These are phyloP conservation scores for Ceyx margarethae DNA, from an alignment of 2,113 vertebrate genomes.

Conservation along the genomic window DNA sequence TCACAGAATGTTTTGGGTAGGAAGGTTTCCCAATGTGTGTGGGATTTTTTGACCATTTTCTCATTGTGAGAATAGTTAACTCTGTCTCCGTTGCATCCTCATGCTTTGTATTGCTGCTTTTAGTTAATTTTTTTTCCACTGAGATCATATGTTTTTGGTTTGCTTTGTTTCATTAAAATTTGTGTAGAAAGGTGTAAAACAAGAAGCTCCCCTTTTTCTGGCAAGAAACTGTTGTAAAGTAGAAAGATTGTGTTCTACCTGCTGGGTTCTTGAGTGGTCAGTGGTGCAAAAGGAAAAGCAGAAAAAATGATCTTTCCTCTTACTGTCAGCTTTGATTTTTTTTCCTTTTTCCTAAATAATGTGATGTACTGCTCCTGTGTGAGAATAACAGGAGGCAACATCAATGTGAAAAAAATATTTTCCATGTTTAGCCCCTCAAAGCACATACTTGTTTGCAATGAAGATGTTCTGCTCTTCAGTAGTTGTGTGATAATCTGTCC, in stretches of 20 bases:
- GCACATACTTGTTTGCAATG: background rate
- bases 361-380: background rate
- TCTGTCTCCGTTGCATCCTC: rapidly evolving
- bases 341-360: background rate
- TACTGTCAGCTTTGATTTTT: background rate
- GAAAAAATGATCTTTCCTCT: background rate
- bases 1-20: background rate
- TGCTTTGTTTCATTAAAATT: background rate
- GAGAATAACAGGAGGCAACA: background rate
- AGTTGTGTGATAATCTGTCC: background rate
- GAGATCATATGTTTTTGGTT: background rate
- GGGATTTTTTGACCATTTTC: background rate
- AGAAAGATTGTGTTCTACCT: background rate
- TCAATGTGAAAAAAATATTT: background rate
- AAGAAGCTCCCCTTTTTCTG: background rate
- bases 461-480: background rate
- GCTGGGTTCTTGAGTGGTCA: background rate
- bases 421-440: background rate
- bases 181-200: background rate
- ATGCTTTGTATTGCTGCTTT: background rate
- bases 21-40: background rate
- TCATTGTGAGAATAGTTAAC: background rate
- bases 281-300: background rate
- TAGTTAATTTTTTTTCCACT: background rate
- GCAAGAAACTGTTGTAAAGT: background rate